Base-by-base conservation (phyloP, 2,113 vertebrate genomes). In the Misgurnus anguillicaudatus region DNA sequence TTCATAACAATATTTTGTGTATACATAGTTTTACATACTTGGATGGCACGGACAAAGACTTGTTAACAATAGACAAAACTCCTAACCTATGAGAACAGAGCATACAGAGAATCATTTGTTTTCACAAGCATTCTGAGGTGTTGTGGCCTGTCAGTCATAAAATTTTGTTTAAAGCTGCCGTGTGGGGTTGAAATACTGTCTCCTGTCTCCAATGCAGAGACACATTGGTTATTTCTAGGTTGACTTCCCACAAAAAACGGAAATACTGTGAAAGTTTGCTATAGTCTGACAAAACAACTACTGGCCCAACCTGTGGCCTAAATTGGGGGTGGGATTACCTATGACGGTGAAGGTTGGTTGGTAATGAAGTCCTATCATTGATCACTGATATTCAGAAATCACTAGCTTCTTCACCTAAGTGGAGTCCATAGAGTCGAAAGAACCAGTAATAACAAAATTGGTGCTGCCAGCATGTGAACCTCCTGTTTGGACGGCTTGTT, bases 401-500 rank as follows among this genome's bases (percentile, higher is more conserved):
- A 21, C 11, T n/a, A 7, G 31, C n/a, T 39, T 58, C n/a, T 39
- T 58, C 13, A 14, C 1, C 45, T 65, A 95, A 58, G 93, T 86
- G 0, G 91, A 94, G 81, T 94, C 94, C 14, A 92, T 93, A 21
- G 94, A 95, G 90, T 95, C 93, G 47, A 95, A 95, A 78, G 94
- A 94, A 0, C 93, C 94, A 0, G 94, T 91, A 70, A 95, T 92
- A 19, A 95, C 91, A 87, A 94, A 95, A 67, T 93, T 94, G 84
- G 92, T 88, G 0, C 88, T 81, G 41, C 64, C 91, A 73, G 92
- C 87, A 82, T 91, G 94, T 77, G 90, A 90, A 0, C 92, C 91
- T 90, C 92, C 90, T 0, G 93, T 92, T 83, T 95, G 94, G 63
- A 92, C 90, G 0, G 94, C 94, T 83, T 95, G 93, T 86, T 95